Evolutionary conservation across 2,888 invertebrate species (phyloP).

Genomic region (Synanthedon myopaeformis): DNA sequence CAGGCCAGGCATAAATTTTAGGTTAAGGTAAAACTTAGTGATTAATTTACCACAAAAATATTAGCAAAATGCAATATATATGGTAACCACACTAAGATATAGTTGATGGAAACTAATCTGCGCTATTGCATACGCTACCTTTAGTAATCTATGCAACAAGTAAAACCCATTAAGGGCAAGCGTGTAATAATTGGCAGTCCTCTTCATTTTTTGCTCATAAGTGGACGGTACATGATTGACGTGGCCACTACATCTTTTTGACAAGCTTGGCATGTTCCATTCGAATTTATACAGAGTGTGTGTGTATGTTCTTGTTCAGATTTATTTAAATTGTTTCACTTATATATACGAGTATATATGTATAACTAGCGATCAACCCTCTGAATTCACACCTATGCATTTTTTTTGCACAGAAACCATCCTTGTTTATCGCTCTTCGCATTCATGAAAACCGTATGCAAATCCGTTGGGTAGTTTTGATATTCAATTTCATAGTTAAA

Average conservation of each 20-base stretch:
- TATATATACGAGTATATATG: too few species aligned
- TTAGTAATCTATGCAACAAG: slow-evolving; percentile 46
- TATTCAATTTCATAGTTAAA: too few species aligned
- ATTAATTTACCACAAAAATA: too few species aligned
- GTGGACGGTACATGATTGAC: slow-evolving; percentile 54
- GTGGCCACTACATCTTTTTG: slow-evolving; percentile 62
- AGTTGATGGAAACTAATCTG: background rate
- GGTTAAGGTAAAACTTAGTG: too few species aligned
- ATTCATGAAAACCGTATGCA: too few species aligned
- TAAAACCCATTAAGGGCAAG: slow-evolving; percentile 63
- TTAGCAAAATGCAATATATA: too few species aligned
- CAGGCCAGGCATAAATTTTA: too few species aligned
- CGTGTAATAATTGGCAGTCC: slow-evolving; percentile 54
- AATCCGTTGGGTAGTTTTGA: too few species aligned
- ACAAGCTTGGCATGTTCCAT: slow-evolving; percentile 52
- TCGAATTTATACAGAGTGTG: slow-evolving; percentile 33
- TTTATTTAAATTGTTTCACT: background rate
- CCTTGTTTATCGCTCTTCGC: too few species aligned
- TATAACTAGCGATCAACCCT: too few species aligned
- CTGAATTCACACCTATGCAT: too few species aligned
- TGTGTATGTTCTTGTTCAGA: slow-evolving; percentile 12
- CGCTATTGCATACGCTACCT: slow-evolving; percentile 11
- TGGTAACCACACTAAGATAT: background rate
- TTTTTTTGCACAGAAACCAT: too few species aligned
- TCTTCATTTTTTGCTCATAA: slow-evolving; percentile 45